phyloP scores from a whole-genome alignment of 2,888 invertebrate genomes.

The Cenopis cana region DNA sequence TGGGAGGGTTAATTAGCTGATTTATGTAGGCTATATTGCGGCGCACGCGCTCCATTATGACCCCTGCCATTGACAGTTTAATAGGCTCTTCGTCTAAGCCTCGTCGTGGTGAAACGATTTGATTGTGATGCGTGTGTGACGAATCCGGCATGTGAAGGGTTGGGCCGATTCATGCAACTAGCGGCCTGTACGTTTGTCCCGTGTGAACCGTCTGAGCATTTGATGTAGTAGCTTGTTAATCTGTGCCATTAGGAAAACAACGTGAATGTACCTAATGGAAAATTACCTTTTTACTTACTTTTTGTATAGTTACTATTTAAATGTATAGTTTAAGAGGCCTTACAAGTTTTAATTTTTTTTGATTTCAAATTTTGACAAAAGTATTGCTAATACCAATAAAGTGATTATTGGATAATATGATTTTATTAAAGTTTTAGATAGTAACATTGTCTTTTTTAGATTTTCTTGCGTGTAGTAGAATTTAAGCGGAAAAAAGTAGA shows the following conservation, averaged over 20 bases:
- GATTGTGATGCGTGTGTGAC: slow-evolving; percentile 58
- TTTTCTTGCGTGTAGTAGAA: too few species aligned
- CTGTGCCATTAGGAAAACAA: background rate
- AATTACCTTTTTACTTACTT: background rate
- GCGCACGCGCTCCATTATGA: slow-evolving; percentile 68
- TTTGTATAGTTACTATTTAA: too few species aligned
- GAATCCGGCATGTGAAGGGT: slow-evolving; percentile 48
- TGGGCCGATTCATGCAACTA: slow-evolving; percentile 23
- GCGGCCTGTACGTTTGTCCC: background rate
- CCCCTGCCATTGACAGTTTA: slow-evolving; percentile 76
- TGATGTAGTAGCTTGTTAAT: too few species aligned
- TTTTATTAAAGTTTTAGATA: too few species aligned
- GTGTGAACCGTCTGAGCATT: slow-evolving; percentile 18
- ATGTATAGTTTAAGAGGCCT: too few species aligned
- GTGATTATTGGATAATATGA: too few species aligned
- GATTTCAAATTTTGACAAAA: too few species aligned
- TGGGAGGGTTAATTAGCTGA: slow-evolving; percentile 81
- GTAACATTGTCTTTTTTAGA: too few species aligned
- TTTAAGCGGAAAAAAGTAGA: too few species aligned
- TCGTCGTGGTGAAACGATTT: slow-evolving; percentile 58
- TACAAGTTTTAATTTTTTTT: too few species aligned
- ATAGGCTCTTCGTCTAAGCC: slow-evolving; percentile 57
- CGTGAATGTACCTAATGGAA: background rate
- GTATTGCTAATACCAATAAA: too few species aligned
- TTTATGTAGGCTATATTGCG: slow-evolving; percentile 78